Percentiles rank a stretch among this genome's conserved stretches.
Conservation (phyloP, 2,797 vertebrate species). For the Fistularia tabacaria region DNA sequence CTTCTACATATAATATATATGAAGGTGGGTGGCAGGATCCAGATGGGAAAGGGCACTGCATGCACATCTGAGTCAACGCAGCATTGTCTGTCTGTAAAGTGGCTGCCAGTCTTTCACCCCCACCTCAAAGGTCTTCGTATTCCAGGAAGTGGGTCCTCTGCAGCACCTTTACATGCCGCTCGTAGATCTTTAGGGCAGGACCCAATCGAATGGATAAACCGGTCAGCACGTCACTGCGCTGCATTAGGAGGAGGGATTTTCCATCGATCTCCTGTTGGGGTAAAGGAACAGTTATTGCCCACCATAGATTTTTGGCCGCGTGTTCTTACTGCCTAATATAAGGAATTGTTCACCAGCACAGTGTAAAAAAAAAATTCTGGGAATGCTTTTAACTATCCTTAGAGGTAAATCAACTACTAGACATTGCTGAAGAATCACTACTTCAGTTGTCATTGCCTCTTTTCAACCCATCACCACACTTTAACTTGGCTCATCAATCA, state of each 20-base stretch:
- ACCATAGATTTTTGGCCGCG: background rate
- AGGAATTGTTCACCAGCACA: no score
- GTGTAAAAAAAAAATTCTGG: no score
- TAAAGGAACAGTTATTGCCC: background rate
- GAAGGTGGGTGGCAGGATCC: constrained; percentile 47
- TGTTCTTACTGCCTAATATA: no score
- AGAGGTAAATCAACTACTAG: no score
- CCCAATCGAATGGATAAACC: constrained; percentile 89
- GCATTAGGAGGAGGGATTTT: constrained; percentile 89
- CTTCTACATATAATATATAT: constrained; percentile 48
- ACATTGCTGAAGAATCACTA: no score
- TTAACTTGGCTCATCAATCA: no score
- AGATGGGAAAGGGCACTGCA: constrained; percentile 48
- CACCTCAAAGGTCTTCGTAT: constrained; percentile 74
- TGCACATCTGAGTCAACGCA: constrained; percentile 44
- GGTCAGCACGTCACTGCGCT: constrained; percentile 87
- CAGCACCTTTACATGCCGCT: constrained; percentile 88
- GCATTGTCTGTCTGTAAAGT: constrained; percentile 27
- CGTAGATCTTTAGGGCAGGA: constrained; percentile 91
- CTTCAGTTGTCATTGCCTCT: no score
- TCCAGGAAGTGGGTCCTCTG: constrained; percentile 90
- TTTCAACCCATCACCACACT: no score
- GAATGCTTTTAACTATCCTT: no score
- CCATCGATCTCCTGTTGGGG: constrained; percentile 84
- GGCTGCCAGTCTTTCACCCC: constrained; percentile 7